Conservation (phyloP, 2,113 vertebrate species). For the Gnathonemus longibarbis region DNA sequence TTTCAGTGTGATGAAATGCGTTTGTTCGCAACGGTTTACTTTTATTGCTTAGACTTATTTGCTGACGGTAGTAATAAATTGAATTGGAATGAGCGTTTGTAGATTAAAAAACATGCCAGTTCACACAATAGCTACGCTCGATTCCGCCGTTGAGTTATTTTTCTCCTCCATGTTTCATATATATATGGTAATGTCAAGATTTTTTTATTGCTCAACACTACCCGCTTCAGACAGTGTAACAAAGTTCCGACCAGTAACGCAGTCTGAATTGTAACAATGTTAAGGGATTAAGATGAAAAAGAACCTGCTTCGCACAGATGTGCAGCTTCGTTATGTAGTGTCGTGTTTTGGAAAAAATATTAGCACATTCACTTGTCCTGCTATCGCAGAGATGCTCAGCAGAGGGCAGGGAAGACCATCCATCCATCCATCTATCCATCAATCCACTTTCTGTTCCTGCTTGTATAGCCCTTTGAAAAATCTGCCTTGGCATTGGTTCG, state of each 20-base stretch:
- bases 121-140: neutral
- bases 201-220: no score
- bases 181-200: no score
- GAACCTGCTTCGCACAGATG: neutral
- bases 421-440: neutral
- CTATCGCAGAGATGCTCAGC: neutral
- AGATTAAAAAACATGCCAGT: neutral
- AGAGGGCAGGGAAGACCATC: neutral
- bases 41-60: neutral
- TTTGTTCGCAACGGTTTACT: neutral
- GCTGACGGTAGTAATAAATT: neutral
- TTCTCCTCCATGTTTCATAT: neutral
- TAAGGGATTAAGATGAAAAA: neutral
- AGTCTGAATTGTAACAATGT: neutral
- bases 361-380: neutral
- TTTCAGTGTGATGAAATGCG: neutral
- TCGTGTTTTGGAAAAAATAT: neutral
- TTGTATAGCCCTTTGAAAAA: neutral
- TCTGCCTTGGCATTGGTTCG: neutral
- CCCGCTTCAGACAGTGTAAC: no score
- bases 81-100: neutral
- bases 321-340: neutral
- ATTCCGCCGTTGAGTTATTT: neutral
- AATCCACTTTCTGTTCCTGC: neutral
- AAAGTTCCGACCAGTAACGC: no score